Base-by-base conservation (phyloP, 2,797 vertebrate genomes). In the Ambastaia sidthimunki region DNA sequence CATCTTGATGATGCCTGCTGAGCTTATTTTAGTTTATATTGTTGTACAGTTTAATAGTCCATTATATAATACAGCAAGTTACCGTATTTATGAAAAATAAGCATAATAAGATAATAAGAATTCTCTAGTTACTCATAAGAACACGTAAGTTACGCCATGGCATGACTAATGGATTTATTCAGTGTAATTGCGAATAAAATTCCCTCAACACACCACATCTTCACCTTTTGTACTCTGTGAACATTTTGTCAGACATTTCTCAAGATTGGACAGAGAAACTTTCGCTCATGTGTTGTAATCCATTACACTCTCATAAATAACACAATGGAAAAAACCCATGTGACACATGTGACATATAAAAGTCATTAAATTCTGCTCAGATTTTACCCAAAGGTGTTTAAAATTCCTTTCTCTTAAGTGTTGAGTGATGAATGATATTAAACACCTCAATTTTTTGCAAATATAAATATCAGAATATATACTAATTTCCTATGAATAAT, bases 141-240 rank as follows among this genome's bases (percentile, higher is more conserved):
- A 16, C n/a, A 37, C 34, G 34, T 50, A 23, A 52, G 47, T 37
- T 70, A 44, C 13, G 4, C 13, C 15, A 80, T 7, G 0, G 50
- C 41, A 31, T 48, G 70, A 80, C 37, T 44, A 74, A 57, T 6
- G n/a, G 23, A 23, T 16, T 67, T 41, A 67, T 59, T 67, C 63
- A 23, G 19, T 19, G 23, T 47, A 55, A 57, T 31, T 50, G 21
- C 16, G 18, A 63, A 52, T 34, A 63, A 13, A 9, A 63, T 21
- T 54, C 7, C 57, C 9, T 19, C 16, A 19, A 13, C 57, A 4
- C 23, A 4, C 11, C 7, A 7, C 34, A 37, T 31, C 41, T 62
- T 48, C 57, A 63, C 41, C 23, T 63, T 63, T 74, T 50, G 72
- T 23, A 50, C 72, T 62, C 57, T 63, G 19, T 15, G 4, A 63